These are phyloP conservation scores for Helarctos malayanus DNA, from an alignment of 2,797 vertebrate species.

Conservation along the genomic window DNA sequence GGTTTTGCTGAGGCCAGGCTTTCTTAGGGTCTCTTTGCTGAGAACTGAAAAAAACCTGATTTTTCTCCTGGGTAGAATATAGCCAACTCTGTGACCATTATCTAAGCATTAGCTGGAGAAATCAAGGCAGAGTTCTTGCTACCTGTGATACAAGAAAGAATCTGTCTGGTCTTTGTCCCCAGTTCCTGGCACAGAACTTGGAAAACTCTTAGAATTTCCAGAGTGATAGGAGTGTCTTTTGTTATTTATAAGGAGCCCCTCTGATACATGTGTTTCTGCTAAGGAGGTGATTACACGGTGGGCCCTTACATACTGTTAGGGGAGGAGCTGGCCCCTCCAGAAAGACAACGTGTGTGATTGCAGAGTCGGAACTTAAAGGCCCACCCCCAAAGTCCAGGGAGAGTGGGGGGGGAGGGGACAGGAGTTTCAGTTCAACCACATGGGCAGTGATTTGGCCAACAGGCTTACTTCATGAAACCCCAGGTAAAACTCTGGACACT, in stretches of 20 bases:
- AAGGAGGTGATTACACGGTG: neutral
- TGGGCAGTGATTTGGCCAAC: neutral
- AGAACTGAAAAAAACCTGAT: neutral
- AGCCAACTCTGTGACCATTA: neutral
- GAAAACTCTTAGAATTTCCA: neutral
- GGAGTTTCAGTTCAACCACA: neutral
- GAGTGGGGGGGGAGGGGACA: too few relatives aligned
- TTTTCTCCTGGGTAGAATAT: neutral
- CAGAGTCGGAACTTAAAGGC: neutral
- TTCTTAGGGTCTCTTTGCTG: neutral
- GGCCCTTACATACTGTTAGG: neutral
- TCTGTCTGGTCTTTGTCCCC: neutral
- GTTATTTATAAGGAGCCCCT: neutral
- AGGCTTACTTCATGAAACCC: neutral
- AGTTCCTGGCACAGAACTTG: neutral
- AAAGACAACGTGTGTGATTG: neutral
- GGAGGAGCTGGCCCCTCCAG: neutral
- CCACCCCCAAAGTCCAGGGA: neutral
- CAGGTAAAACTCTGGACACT: neutral
- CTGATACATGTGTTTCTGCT: neutral
- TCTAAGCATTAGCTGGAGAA: neutral
- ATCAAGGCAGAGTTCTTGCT: neutral
- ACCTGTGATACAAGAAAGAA: neutral
- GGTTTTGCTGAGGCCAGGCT: neutral
- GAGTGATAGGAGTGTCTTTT: neutral